Conservation (phyloP, 2,797 vertebrate species). For the Acanthiza pusilla region DNA sequence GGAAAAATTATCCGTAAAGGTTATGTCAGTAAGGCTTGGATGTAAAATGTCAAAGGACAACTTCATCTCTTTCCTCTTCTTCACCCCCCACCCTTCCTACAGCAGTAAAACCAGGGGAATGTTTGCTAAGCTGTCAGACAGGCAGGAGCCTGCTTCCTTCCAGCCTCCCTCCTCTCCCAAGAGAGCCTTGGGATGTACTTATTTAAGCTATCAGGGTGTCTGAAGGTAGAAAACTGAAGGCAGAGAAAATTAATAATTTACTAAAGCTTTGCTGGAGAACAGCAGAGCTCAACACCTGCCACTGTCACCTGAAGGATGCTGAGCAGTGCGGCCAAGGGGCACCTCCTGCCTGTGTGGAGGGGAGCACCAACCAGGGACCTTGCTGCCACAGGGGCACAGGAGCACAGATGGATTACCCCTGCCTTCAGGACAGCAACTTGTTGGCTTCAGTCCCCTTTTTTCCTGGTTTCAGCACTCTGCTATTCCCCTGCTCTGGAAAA, state of each 20-base stretch:
- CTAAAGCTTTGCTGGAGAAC: constrained; percentile 5
- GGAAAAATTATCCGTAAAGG: constrained; percentile 68
- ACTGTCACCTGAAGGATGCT: not conserved
- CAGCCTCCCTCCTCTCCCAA: not conserved
- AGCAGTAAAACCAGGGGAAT: not conserved
- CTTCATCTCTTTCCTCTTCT: not conserved
- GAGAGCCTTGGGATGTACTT: not conserved
- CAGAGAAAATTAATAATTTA: constrained; percentile 50
- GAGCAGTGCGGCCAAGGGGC: not conserved
- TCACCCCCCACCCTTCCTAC: not conserved
- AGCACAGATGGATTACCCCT: not conserved
- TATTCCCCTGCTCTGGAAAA: not conserved
- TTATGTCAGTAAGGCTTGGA: constrained; percentile 52
- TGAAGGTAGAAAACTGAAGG: constrained; percentile 32
- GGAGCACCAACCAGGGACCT: not conserved
- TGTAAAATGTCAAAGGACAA: constrained; percentile 60
- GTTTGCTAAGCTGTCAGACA: constrained; percentile 2
- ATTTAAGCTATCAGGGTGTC: constrained; percentile 61
- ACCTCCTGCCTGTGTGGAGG: not conserved
- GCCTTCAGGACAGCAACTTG: not conserved
- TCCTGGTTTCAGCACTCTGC: not conserved
- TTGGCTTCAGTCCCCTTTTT: not conserved
- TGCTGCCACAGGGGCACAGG: not conserved
- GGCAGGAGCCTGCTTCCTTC: constrained; percentile 34
- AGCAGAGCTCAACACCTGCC: not conserved